A percentile compares a stretch with the other conserved stretches of the same genome.
phyloP scores from a whole-genome alignment of 2,888 invertebrate species.

The Blastobasis lacticolella region DNA sequence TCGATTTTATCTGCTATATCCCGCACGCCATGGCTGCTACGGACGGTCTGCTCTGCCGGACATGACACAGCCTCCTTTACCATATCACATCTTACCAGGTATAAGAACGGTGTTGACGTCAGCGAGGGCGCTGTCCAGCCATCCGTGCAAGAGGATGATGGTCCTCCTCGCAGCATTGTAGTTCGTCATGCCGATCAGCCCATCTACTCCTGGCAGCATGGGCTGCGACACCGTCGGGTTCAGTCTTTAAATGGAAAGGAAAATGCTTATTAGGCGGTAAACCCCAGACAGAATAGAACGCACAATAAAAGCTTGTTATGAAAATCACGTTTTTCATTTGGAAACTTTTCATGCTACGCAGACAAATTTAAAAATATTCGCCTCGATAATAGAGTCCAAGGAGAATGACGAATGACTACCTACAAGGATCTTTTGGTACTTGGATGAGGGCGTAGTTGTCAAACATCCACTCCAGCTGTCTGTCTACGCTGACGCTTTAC shows the following conservation, averaged over 20 bases:
- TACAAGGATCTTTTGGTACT: background rate
- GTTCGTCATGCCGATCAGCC: slow-evolving; percentile 18
- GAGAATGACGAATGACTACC: too few relatives aligned
- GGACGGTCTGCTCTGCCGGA: too few relatives aligned
- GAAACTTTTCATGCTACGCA: background rate
- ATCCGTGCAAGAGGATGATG: slow-evolving; percentile 26
- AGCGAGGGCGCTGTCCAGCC: slow-evolving; percentile 16
- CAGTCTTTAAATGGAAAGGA: slow-evolving; percentile 9
- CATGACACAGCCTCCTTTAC: too few relatives aligned
- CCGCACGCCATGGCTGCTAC: too few relatives aligned
- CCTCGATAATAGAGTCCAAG: too few relatives aligned
- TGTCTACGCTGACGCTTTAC: too few relatives aligned
- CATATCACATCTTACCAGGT: slow-evolving; percentile 23
- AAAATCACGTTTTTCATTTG: background rate
- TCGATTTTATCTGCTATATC: too few relatives aligned
- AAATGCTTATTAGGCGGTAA: too few relatives aligned
- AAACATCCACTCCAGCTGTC: too few relatives aligned
- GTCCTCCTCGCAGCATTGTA: slow-evolving; percentile 19
- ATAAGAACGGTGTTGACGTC: slow-evolving; percentile 20
- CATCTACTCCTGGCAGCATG: slow-evolving; percentile 12
- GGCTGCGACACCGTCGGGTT: slow-evolving; percentile 28
- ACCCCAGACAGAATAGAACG: background rate
- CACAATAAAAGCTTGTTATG: background rate
- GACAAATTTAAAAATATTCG: background rate
- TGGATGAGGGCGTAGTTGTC: too few relatives aligned